Percentiles rank a stretch among this genome's conserved stretches.
Evolutionary conservation across 2,113 vertebrate species (phyloP).

Genomic region (Notiomystis cincta): DNA sequence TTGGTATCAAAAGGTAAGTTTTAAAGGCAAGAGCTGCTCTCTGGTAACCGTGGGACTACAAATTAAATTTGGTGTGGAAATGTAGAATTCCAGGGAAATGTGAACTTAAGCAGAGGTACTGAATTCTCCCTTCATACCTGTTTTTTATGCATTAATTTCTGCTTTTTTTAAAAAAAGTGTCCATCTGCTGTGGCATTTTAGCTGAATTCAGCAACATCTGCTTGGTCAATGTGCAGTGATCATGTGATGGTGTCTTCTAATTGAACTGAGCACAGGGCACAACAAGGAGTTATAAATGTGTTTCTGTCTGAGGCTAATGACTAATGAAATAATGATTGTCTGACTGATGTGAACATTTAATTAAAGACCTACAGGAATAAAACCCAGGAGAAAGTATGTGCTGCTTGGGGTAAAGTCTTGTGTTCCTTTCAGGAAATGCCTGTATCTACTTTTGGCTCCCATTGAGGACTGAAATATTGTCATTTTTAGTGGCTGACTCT

Average conservation of each 20-base stretch:
- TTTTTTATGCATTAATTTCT: not conserved
- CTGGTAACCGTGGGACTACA: not conserved
- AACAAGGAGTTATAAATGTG: not conserved
- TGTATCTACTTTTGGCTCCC: not conserved
- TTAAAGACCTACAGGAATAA: not conserved
- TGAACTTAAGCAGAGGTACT: not conserved
- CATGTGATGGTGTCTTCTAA: not conserved
- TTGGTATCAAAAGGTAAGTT: not conserved
- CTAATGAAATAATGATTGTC: not conserved
- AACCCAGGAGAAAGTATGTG: not conserved
- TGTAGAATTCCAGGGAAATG: not conserved
- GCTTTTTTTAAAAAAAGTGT: not conserved
- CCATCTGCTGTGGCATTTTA: not conserved
- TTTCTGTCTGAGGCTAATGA: conserved; percentile 19
- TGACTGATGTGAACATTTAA: not conserved
- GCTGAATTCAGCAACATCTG: not conserved
- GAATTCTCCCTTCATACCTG: not conserved
- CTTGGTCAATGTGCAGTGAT: not conserved
- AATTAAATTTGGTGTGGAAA: not conserved
- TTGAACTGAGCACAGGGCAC: not conserved
- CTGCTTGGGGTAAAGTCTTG: not conserved
- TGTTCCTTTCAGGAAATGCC: not conserved
- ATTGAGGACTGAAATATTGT: not conserved
- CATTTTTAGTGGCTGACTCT: not conserved
- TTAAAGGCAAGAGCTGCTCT: not conserved